Conservation (phyloP, 2,113 vertebrate species). For the Pseudonaja textilis region DNA sequence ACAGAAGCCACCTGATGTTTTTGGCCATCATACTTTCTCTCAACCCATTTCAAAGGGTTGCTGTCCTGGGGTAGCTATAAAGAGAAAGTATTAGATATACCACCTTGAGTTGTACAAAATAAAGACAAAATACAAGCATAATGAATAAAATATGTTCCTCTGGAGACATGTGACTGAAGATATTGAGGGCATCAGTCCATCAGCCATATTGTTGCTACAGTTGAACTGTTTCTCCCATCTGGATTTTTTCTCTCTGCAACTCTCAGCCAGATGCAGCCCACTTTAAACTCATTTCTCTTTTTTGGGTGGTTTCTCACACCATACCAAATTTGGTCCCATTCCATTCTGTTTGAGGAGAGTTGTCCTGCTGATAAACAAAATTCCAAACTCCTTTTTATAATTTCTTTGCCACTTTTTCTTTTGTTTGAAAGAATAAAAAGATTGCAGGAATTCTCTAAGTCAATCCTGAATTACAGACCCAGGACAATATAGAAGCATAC, state of each 20-base stretch:
- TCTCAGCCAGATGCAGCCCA: neutral
- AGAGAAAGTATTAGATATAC: neutral
- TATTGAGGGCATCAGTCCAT: neutral
- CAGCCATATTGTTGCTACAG: neutral
- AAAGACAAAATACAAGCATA: neutral
- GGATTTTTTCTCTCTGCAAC: neutral
- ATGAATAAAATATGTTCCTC: neutral
- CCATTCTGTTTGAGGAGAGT: neutral
- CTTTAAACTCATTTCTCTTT: neutral
- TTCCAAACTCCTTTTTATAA: neutral
- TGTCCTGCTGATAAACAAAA: neutral
- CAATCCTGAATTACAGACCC: neutral
- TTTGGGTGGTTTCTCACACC: neutral
- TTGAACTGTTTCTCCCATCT: neutral
- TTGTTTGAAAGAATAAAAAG: neutral
- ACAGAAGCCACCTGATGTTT: neutral
- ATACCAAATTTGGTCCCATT: neutral
- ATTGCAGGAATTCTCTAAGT: neutral
- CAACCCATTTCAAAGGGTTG: neutral
- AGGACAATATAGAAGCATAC: neutral
- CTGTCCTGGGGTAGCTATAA: too few relatives aligned
- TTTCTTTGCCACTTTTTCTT: neutral
- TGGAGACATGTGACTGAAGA: neutral
- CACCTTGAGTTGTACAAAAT: neutral
- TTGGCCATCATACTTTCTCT: neutral